These are phyloP conservation scores for Catamblyrhynchus diadema DNA, from an alignment of 2,797 vertebrate species.

Conservation along the genomic window DNA sequence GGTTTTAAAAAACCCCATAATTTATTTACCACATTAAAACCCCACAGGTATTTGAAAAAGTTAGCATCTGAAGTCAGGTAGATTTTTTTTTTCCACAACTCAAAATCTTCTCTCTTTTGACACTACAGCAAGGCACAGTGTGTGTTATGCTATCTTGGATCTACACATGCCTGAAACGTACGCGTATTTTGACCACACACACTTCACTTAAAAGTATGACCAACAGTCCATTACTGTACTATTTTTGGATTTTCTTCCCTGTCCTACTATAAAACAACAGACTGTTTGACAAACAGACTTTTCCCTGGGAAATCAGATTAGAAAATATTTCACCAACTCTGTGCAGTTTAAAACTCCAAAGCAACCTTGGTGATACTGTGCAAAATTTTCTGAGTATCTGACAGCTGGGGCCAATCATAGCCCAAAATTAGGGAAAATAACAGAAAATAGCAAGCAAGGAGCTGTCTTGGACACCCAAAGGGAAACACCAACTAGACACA, in stretches of 20 bases:
- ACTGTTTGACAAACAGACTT: background rate
- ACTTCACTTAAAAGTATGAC: background rate
- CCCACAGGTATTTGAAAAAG: background rate
- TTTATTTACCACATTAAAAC: background rate
- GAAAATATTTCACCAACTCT: background rate
- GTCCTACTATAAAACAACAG: background rate
- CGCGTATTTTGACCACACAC: background rate
- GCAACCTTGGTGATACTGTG: background rate
- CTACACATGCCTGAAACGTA: background rate
- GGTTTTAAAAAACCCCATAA: fast-evolving
- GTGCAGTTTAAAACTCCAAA: background rate
- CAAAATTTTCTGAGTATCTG: background rate
- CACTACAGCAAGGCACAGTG: background rate
- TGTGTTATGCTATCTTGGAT: background rate
- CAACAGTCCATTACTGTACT: background rate
- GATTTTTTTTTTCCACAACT: background rate
- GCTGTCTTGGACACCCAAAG: background rate
- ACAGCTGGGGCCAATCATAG: background rate
- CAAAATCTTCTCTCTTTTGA: background rate
- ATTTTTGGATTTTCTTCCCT: background rate
- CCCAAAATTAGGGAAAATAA: background rate
- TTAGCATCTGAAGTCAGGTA: background rate
- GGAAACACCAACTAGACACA: background rate
- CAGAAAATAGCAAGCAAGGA: background rate
- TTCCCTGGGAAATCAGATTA: background rate